These are phyloP conservation scores for Rhinophrynus dorsalis DNA, from an alignment of 2,797 vertebrate species.

Conservation along the genomic window DNA sequence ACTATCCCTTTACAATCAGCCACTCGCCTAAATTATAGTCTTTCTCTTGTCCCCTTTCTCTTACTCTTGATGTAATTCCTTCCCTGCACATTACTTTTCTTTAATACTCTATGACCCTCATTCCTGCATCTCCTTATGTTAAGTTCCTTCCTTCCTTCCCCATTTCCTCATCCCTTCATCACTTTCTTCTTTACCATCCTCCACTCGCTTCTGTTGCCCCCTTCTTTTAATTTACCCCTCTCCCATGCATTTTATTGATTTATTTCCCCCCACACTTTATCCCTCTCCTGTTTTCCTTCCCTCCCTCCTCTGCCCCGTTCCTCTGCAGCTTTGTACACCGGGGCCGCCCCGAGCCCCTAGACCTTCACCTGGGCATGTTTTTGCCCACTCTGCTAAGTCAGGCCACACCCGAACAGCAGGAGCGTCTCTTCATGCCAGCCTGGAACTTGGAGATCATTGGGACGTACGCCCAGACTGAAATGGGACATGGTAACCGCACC, in stretches of 20 bases:
- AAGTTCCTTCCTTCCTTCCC: neutral
- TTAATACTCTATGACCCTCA: too few species aligned
- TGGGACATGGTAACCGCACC: conserved; percentile 89
- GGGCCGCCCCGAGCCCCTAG: conserved; percentile 66
- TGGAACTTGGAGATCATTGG: conserved; percentile 98
- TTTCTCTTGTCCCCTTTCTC: neutral
- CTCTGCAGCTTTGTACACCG: conserved; percentile 39
- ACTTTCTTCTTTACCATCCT: neutral
- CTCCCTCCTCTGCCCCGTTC: neutral
- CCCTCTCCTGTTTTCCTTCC: neutral
- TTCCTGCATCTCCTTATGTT: neutral
- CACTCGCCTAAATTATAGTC: conserved; percentile 22
- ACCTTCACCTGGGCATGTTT: conserved; percentile 98
- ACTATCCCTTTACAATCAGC: too few species aligned
- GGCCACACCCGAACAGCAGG: conserved; percentile 91
- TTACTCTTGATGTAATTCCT: neutral
- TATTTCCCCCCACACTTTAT: neutral
- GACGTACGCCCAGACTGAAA: conserved; percentile 98
- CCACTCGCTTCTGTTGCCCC: neutral
- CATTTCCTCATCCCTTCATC: too few species aligned
- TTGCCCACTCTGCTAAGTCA: conserved; percentile 96
- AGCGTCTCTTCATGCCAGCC: conserved; percentile 93
- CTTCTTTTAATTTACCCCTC: neutral
- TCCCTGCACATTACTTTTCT: neutral
- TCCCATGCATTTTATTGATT: neutral